Evolutionary conservation across 2,797 vertebrate genomes (phyloP).

Genomic region (Eleutherodactylus coqui): DNA sequence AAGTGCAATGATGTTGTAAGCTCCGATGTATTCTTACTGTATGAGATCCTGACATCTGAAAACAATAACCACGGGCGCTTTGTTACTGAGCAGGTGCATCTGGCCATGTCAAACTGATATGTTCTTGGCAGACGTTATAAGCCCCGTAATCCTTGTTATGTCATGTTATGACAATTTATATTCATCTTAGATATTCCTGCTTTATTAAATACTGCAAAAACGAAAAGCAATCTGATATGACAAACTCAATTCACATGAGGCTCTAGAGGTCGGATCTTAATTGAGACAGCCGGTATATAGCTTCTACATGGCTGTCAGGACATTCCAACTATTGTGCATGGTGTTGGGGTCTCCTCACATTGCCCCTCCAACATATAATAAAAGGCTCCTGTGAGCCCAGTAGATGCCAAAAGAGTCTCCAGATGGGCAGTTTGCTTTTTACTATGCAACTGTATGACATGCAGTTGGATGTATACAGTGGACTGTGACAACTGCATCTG

Average conservation of each 20-base stretch:
- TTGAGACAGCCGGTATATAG: neutral
- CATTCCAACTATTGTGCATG: neutral
- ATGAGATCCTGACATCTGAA: conserved; percentile 6
- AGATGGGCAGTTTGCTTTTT: no score
- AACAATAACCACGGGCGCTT: conserved; percentile 14
- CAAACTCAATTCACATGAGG: neutral
- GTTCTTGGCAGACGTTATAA: conserved; percentile 2
- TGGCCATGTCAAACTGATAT: neutral
- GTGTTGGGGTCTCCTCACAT: neutral
- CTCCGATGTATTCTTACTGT: neutral
- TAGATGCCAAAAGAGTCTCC: neutral
- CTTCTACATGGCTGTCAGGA: neutral
- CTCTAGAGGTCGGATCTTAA: neutral
- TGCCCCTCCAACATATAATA: neutral
- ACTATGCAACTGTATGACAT: no score
- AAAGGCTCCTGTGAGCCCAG: neutral
- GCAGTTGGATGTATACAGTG: no score
- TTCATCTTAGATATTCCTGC: conserved; percentile 2
- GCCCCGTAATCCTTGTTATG: conserved; percentile 27
- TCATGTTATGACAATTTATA: conserved; percentile 14
- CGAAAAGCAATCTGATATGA: neutral
- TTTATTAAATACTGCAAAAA: conserved; percentile 24
- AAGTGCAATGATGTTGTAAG: neutral
- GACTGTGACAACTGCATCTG: no score
- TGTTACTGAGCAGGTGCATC: conserved; percentile 1